Percentiles rank a stretch among this genome's conserved stretches.
Evolutionary conservation across 2,888 invertebrate genomes (phyloP).

Genomic region (Uropetala carovei): DNA sequence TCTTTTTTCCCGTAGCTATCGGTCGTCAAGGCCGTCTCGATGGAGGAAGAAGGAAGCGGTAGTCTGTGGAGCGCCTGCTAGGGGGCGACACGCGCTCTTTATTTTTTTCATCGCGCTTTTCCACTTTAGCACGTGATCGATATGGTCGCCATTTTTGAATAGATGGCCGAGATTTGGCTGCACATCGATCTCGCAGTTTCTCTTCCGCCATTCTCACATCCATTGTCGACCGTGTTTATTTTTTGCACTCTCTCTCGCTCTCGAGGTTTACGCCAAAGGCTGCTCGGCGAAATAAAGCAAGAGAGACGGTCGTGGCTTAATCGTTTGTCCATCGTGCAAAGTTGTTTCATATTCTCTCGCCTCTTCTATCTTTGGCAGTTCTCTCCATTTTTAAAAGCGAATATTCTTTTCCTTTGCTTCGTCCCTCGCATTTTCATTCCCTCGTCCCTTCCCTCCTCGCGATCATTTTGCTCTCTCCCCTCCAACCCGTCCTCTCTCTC

Average conservation of each 20-base stretch:
- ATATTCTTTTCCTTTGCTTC: too few species aligned
- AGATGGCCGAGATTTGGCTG: not conserved
- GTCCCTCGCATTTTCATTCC: too few species aligned
- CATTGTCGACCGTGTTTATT: too few species aligned
- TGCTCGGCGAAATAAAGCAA: too few species aligned
- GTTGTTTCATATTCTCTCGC: not conserved
- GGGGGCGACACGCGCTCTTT: not conserved
- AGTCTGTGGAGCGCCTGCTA: not conserved
- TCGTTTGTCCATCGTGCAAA: too few species aligned
- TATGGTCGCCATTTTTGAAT: constrained; percentile 29
- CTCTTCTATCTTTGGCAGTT: not conserved
- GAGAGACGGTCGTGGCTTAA: too few species aligned
- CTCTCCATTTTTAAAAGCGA: not conserved
- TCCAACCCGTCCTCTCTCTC: not conserved
- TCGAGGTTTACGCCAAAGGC: too few species aligned
- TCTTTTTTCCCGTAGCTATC: not conserved
- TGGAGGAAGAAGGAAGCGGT: not conserved
- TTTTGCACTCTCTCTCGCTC: too few species aligned
- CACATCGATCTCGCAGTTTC: not conserved
- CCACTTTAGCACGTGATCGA: not conserved
- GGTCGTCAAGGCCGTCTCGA: not conserved
- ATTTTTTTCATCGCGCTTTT: constrained; percentile 1
- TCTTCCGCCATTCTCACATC: not conserved
- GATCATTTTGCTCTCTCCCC: not conserved
- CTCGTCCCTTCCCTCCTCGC: not conserved